Evolutionary conservation across 2,888 invertebrate species (phyloP), one percentile per base, ranked within the genome.

Genomic region (Eupithecia exiguata): DNA sequence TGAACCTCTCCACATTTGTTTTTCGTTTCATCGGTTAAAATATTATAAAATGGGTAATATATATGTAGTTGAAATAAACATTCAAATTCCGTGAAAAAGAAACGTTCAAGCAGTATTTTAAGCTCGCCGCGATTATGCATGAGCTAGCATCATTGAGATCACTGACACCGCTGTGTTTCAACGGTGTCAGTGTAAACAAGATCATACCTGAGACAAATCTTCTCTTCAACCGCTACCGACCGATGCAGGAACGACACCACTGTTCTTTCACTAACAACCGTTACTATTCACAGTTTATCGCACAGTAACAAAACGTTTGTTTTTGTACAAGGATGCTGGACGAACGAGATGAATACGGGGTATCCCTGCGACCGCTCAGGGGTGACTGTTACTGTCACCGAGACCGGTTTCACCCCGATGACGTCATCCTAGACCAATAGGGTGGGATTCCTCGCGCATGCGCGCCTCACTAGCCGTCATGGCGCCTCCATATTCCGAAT

Each of bases 371-470:
- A 85, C 86, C 77, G 88, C 90, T 90, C 87, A 84, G 91, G 94
- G 93, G 92, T 93, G 91, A 94, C 94, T 94, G 93, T 91, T 93
- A 86, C 88, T 92, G 91, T 92, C 92, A 92, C 88, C 89, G 88
- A 88, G 89, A 91, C 84, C 89, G 89, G 89, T 90, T 91, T 93
- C 92, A 94, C 93, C 94, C 93, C 88, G 92, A 92, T 94, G 94
- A 94, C 94, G 94, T 94, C 94, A 94, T 88, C 89, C 82, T 90
- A 91, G 89, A 90, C 94, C 94, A 94, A 94, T 94, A 84, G 92
- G 92, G 91, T 90, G 89, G 87, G 86, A 87, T 87, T 83, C 81
- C 72, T 69, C 78, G 85, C 94, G 93, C 94, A 91, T 91, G 94
- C 94, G 94, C 87, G 90, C 77, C 83, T n/a, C 80, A 73, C 82